Conservation (phyloP, 1,140 invertebrate species). For the Platorchestia sp. region DNA sequence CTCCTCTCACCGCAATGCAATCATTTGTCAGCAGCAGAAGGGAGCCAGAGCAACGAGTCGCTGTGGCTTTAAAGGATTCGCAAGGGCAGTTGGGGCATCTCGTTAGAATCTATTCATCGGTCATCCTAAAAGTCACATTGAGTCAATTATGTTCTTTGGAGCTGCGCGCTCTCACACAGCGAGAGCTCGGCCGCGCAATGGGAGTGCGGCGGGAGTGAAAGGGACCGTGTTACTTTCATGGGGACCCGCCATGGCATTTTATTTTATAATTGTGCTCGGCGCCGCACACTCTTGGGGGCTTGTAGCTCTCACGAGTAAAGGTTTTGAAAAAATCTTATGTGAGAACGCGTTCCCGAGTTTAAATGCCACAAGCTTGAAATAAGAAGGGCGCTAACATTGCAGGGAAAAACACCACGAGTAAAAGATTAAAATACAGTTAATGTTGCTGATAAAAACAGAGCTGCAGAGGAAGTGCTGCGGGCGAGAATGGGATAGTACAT, state of each 20-base stretch:
- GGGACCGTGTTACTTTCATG: not conserved
- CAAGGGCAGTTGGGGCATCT: not conserved
- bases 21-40: constrained; percentile 20
- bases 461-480: too few relatives aligned
- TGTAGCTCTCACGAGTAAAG: not conserved
- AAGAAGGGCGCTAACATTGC: too few relatives aligned
- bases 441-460: too few relatives aligned
- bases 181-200: not conserved
- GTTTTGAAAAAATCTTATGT: not conserved
- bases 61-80: constrained; percentile 13
- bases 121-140: constrained; percentile 44
- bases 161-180: not conserved
- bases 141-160: constrained; percentile 47
- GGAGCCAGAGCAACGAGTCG: not conserved
- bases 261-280: not conserved
- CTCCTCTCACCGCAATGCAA: not conserved
- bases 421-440: too few relatives aligned
- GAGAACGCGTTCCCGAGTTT: not conserved
- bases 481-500: too few relatives aligned
- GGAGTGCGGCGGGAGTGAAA: not conserved
- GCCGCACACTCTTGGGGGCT: not conserved
- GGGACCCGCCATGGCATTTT: not conserved
- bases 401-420: too few relatives aligned
- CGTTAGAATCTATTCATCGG: constrained; percentile 47
- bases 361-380: too few relatives aligned